Percentiles rank a stretch among this genome's conserved stretches.
Evolutionary conservation across 2,888 invertebrate species (phyloP).

Genomic region (Lobophora halterata): DNA sequence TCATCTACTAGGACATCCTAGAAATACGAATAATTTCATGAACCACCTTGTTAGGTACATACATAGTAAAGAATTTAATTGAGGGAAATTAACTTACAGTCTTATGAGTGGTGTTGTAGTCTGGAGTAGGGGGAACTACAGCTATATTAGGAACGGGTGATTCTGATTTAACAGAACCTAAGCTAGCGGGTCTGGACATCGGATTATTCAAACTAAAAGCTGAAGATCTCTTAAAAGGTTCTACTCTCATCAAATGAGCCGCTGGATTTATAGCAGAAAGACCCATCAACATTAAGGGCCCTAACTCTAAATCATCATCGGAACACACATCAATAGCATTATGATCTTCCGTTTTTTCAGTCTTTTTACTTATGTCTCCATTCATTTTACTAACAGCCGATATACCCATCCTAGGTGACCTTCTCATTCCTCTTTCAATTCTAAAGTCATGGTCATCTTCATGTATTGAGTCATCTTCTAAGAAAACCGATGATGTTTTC

Average conservation of each 20-base stretch:
- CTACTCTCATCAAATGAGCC: slow-evolving; percentile 80
- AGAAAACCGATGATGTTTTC: slow-evolving; percentile 70
- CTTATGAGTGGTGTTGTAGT: slow-evolving; percentile 71
- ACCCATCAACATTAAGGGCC: slow-evolving; percentile 85
- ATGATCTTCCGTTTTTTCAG: slow-evolving; percentile 59
- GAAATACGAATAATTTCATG: slow-evolving; percentile 29
- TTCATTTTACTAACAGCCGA: slow-evolving; percentile 75
- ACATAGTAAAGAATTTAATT: not conserved
- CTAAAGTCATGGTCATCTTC: slow-evolving; percentile 68
- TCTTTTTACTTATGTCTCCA: slow-evolving; percentile 71
- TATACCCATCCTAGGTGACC: slow-evolving; percentile 73
- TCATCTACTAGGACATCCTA: slow-evolving; percentile 81
- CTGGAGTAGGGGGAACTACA: slow-evolving; percentile 88
- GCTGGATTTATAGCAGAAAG: slow-evolving; percentile 83
- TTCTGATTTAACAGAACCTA: slow-evolving; percentile 62
- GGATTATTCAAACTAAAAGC: slow-evolving; percentile 46
- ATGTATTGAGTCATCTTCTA: slow-evolving; percentile 68
- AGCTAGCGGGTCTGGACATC: slow-evolving; percentile 73
- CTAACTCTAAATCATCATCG: slow-evolving; percentile 82
- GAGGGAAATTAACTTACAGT: slow-evolving; percentile 55
- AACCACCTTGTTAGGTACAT: not conserved
- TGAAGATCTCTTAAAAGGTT: slow-evolving; percentile 74
- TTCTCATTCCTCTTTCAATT: slow-evolving; percentile 65
- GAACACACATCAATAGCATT: slow-evolving; percentile 65
- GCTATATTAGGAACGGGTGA: slow-evolving; percentile 85